Evolutionary conservation across 2,888 invertebrate species (phyloP), one percentile per base, ranked within the genome.

Genomic region (Hoplodrina blanda): DNA sequence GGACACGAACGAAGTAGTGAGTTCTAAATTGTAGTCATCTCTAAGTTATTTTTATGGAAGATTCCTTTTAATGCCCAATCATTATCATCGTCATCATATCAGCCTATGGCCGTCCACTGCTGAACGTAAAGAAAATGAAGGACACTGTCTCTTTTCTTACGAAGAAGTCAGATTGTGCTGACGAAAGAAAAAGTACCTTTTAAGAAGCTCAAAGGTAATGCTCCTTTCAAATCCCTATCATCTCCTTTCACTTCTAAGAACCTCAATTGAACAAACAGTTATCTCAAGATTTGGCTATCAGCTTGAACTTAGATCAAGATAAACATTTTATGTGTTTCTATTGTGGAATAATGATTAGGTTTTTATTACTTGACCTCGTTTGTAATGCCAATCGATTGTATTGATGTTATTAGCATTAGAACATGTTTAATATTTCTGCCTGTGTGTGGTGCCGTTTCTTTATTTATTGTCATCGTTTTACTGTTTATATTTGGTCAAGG

Each of bases 301-400:
- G 57, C 10, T 50, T 55, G 62, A 66, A 68, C 59, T 71, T 49
- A 82, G 83, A 81, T 78, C 67, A 11, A 65, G 73, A 80, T 73
- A 67, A 71, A 77, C 55, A 62, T 44, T 81, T 73, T 63, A 73
- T 73, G 62, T 67, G 53, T 61, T 62, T 53, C 68, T 68, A 71
- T 82, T 69, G 76, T 71, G 30, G 80, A 74, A 82, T 81, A 75
- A 71, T 75, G 66, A 78, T 75, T 70, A 62, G 69, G 63, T 65
- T 81, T 80, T 83, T 81, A 83, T 73, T 55, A 57, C n/a, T 15
- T 62, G 83, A 73, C 81, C 83, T 76, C 71, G 71, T 63, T 52
- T 65, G 76, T 76, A 66, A 70, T 70, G 61, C 56, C 69, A 80
- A 67, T 79, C 60, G 77, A 78, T 63, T 70, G 75, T 74, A 64